Percentiles rank a stretch among this genome's conserved stretches.
Conservation (phyloP, 2,113 vertebrate genomes). For the Microtus ochrogaster region DNA sequence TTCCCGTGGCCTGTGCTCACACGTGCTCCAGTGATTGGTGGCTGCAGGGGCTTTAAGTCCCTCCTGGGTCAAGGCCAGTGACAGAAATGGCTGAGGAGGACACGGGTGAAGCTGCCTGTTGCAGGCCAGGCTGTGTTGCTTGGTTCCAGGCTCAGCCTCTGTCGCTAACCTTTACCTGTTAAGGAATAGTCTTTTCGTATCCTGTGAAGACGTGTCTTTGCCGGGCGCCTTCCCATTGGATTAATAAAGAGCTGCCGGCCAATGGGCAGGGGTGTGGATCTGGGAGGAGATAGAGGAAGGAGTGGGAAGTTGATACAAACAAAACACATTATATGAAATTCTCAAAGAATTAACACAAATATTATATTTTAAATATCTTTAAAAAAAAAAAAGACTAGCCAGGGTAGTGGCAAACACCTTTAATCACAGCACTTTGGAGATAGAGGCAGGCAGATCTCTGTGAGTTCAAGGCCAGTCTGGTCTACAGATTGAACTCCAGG, state of each 20-base stretch:
- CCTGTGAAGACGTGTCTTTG: background rate
- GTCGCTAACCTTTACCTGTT: background rate
- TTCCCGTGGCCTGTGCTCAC: background rate
- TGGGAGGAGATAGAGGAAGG: background rate
- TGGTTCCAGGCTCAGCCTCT: background rate
- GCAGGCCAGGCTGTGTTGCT: background rate
- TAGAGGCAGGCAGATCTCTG: background rate
- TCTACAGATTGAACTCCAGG: background rate
- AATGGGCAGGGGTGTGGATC: background rate
- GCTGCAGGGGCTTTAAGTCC: background rate
- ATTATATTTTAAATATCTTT: background rate
- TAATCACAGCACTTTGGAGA: background rate
- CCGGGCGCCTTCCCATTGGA: background rate
- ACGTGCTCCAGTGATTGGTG: fast-evolving
- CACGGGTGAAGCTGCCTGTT: background rate
- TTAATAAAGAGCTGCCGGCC: background rate
- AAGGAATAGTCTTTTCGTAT: background rate
- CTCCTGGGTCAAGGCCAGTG: background rate
- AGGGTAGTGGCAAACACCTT: background rate
- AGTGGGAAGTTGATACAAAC: background rate
- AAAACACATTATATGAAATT: background rate
- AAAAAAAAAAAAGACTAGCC: background rate
- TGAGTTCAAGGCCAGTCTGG: background rate
- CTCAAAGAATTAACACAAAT: background rate
- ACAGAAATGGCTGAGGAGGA: background rate